Evolutionary conservation across 2,113 vertebrate genomes (phyloP), one percentile per base, ranked within the genome.

Genomic region (Prietella phreatophila): DNA sequence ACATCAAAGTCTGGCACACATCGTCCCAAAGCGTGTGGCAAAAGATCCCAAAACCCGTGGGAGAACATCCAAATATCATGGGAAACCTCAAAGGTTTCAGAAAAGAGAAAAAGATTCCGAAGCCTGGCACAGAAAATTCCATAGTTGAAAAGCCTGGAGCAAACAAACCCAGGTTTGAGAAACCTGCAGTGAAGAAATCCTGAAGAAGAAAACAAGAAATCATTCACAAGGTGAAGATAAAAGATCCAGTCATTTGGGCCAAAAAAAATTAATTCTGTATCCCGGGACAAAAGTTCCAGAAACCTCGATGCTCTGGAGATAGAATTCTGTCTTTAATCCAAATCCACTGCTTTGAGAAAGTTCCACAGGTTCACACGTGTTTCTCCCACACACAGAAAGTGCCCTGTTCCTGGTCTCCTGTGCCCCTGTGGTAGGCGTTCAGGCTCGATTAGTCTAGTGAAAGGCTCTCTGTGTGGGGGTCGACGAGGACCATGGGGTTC

Each of bases 361-460:
- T 85, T 86, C 42, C 39, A 53, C 39, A 55, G 47, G 83, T 69
- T 67, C 56, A 84, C 81, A 75, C 86, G 50, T 30, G 42, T 65
- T 30, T 33, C 33, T 69, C 63, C 36, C 53, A 79, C 81, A 53
- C 60, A 25, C 58, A 73, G 58, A 85, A 84, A 76, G 76, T 8
- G 67, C 79, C 85, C 83, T 85, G 87, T 89, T 90, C 58, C 75
- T 84, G 83, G 42, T 71, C 75, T 90, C 67, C 67, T 63, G 84
- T 85, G 86, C 90, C 91, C 93, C 91, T 87, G 92, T 89, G 90
- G 92, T 92, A 89, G 90, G 80, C 8, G 89, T 94, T 96, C 94
- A 92, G 92, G 95, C 95, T 97, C 95, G 97, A 89, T 94, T 94
- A 96, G 89, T 87, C 86, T 7, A 22, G 93, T 93, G 84, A 93